Evolutionary conservation across 2,797 vertebrate genomes (phyloP), one percentile per base, ranked within the genome.

Genomic region (Enteromius thamalakanensis): DNA sequence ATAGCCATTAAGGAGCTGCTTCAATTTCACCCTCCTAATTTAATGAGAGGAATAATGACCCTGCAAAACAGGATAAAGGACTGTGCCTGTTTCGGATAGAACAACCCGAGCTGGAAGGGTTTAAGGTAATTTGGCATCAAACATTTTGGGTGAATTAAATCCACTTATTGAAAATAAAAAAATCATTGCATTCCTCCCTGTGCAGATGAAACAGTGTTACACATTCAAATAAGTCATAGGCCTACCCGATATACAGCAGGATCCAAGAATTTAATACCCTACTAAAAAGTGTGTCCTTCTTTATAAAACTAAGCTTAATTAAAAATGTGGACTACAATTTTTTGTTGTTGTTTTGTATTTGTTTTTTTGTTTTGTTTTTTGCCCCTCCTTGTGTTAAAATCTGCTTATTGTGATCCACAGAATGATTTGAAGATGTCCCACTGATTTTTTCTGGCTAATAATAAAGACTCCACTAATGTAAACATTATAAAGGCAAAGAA

Each of bases 31-130:
- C 74, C 76, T 88, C 68, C 72, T 86, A 85, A 88, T 86, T 86
- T 86, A 88, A 86, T 82, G 72, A 85, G 32, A 45, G 77, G 81
- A 86, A 84, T 83, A 86, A 88, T 86, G 85, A 85, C 82, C 81
- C 51, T 62, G 51, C 53, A 79, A 80, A 86, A 82, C 77, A n/a
- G 76, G 60, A 77, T 83, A 17, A 34, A 86, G 80, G 42, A 64
- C 69, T 49, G 70, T 78, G 55, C 34, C 53, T 55, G 26, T 47
- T 51, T 67, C 55, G 58, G 55, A 83, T 21, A 58, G 37, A 64
- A 72, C 71, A 79, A 74, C 68, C 60, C 8, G 42, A 47, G 76
- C 58, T 76, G 34, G 71, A 62, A 80, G 74, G 32, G 82, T 53
- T 76, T 78, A 55, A 55, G 62, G 79, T 86, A 83, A 86, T 82